A percentile compares a stretch with the other conserved stretches of the same genome.
Evolutionary conservation across 37 sponge, comb jelly and placozoan species (phyloP).

Genomic region (Sycon ciliatum): DNA sequence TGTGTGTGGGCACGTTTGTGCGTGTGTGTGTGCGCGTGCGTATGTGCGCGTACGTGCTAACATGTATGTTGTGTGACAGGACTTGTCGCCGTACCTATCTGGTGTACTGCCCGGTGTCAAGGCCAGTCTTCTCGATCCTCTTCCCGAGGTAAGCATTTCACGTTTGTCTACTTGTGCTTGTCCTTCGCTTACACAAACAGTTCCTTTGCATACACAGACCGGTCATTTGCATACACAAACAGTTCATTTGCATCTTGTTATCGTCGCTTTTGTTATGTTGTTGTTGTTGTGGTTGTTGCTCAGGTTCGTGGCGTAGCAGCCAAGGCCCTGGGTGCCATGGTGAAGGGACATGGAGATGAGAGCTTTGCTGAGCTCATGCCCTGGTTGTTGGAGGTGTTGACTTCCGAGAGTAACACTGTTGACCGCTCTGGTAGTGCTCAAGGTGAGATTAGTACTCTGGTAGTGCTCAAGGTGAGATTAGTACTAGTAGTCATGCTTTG

Average conservation of each 20-base stretch:
- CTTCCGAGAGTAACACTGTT: constrained; percentile 68
- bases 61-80: too few relatives aligned
- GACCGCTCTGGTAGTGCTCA: constrained; percentile 96
- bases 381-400: constrained; percentile 71
- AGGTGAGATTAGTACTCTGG: constrained; percentile 81
- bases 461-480: constrained; percentile 85
- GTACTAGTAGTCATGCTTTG: too few relatives aligned
- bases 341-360: constrained; percentile 77
- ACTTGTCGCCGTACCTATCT: constrained; percentile 77
- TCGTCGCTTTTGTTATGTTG: neutral
- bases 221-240: too few relatives aligned
- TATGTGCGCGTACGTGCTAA: too few relatives aligned
- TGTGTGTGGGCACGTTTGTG: too few relatives aligned
- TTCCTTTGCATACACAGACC: too few relatives aligned
- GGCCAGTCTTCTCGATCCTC: constrained; percentile 79
- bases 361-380: constrained; percentile 63
- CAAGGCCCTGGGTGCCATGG: constrained; percentile 78
- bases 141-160: constrained; percentile 69
- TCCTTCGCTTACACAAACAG: too few relatives aligned
- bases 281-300: constrained; percentile 10
- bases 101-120: constrained; percentile 89
- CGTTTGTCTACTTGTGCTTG: too few relatives aligned
- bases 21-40: too few relatives aligned
- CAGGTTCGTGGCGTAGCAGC: constrained; percentile 59
- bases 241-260: too few relatives aligned